Percentiles rank a stretch among this genome's conserved stretches.
Evolutionary conservation across 2,797 vertebrate genomes (phyloP).

Genomic region (Sus cebifrons): DNA sequence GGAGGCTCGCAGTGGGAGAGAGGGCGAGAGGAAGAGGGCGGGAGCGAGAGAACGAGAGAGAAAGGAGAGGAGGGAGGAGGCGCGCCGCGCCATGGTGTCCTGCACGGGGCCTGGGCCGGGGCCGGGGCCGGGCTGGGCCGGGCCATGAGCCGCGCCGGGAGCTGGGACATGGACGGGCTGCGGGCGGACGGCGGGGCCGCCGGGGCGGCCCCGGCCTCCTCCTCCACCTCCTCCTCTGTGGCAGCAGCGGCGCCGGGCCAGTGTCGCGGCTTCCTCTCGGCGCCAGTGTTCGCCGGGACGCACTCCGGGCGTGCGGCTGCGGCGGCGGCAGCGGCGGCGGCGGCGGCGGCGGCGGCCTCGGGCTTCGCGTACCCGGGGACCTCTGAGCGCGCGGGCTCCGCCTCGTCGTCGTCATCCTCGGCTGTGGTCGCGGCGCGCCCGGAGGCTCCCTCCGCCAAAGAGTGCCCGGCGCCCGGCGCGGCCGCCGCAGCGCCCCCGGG

Average conservation of each 20-base stretch:
- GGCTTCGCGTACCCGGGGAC: slow-evolving; percentile 87
- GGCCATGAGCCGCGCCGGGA: slow-evolving; percentile 91
- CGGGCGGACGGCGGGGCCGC: slow-evolving; percentile 88
- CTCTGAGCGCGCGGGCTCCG: slow-evolving; percentile 85
- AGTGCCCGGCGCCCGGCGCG: slow-evolving; percentile 88
- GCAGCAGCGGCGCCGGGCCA: slow-evolving; percentile 87
- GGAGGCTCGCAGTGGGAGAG: slow-evolving; percentile 80
- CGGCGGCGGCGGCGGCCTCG: slow-evolving; percentile 78
- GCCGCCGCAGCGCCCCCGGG: slow-evolving; percentile 86
- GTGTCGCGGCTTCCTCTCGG: slow-evolving; percentile 87
- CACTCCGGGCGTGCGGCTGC: slow-evolving; percentile 82
- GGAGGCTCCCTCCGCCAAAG: slow-evolving; percentile 89
- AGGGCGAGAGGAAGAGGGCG: slow-evolving; percentile 81
- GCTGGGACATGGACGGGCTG: slow-evolving; percentile 92
- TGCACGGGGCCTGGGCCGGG: slow-evolving; percentile 87
- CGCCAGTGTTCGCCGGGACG: slow-evolving; percentile 88
- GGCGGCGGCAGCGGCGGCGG: slow-evolving; percentile 75
- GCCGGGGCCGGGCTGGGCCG: slow-evolving; percentile 87
- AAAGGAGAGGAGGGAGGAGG: slow-evolving; percentile 82
- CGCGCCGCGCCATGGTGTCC: slow-evolving; percentile 85
- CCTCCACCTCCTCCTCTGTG: slow-evolving; percentile 83
- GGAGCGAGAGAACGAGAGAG: slow-evolving; percentile 74
- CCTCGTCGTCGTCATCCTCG: slow-evolving; percentile 87
- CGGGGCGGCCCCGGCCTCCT: slow-evolving; percentile 86
- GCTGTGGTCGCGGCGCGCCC: slow-evolving; percentile 88